A percentile compares a stretch with the other conserved stretches of the same genome.
These are phyloP conservation scores for Aporophyla lueneburgensis DNA, from an alignment of 2,888 invertebrate genomes.

Conservation along the genomic window DNA sequence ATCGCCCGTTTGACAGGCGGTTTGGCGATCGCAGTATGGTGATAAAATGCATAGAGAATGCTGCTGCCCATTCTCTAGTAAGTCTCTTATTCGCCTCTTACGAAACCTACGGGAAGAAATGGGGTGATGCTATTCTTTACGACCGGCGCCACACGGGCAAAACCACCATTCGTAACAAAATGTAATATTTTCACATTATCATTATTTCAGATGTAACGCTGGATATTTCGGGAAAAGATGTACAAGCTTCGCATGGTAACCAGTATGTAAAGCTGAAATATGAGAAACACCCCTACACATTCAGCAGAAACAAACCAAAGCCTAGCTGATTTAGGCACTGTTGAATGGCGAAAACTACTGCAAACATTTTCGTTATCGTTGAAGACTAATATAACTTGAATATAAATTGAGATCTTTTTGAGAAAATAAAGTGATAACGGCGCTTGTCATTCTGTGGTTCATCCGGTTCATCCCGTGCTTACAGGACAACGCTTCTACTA, in stretches of 20 bases:
- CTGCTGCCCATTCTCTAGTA: no score
- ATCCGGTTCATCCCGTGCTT: not conserved
- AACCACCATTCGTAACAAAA: no score
- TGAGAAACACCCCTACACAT: not conserved
- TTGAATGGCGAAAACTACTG: not conserved
- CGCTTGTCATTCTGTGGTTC: no score
- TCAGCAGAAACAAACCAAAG: not conserved
- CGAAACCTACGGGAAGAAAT: no score
- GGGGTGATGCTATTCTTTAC: no score
- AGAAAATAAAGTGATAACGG: not conserved
- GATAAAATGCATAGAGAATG: no score
- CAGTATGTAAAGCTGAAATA: not conserved
- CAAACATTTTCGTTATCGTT: not conserved
- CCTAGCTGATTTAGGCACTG: not conserved
- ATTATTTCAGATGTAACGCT: slow-evolving; percentile 3
- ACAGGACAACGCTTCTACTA: not conserved
- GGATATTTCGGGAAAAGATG: slow-evolving; percentile 1
- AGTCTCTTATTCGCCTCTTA: no score
- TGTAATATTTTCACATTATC: not conserved
- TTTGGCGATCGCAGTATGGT: no score
- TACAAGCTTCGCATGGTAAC: not conserved
- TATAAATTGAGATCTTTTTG: not conserved
- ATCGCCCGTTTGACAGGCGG: no score
- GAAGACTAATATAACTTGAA: not conserved
- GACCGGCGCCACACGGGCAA: no score